Conservation (phyloP, 2,888 invertebrate genomes). For the Xanthia icteritia region DNA sequence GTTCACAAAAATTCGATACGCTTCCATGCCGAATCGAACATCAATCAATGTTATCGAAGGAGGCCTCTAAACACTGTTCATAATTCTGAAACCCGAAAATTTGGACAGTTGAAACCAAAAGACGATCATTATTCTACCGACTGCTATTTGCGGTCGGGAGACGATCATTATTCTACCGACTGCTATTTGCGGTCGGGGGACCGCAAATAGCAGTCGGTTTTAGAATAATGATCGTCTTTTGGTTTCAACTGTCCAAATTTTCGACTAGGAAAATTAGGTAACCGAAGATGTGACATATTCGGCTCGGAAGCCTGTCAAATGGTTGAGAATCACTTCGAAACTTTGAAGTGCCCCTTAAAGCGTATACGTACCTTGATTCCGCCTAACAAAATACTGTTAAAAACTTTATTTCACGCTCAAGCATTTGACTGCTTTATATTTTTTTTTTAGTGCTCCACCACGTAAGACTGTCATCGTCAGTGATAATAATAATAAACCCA, state of each 20-base stretch:
- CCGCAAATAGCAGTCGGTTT: no score
- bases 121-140: not conserved
- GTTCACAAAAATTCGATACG: not conserved
- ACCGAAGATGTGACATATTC: not conserved
- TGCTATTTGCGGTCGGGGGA: no score
- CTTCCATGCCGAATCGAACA: not conserved
- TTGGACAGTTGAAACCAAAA: not conserved
- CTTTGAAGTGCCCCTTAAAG: no score
- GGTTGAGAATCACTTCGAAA: not conserved
- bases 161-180: no score
- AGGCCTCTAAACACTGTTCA: not conserved
- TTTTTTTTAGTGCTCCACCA: slow-evolving; percentile 30
- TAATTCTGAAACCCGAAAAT: not conserved
- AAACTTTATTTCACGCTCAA: not conserved
- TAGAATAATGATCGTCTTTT: no score
- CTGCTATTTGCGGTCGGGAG: not conserved
- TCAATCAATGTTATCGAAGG: not conserved
- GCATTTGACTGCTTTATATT: not conserved
- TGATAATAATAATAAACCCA: not conserved
- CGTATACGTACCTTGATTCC: not conserved
- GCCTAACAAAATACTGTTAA: not conserved
- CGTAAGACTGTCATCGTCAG: not conserved
- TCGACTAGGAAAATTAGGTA: not conserved
- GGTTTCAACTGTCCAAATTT: no score
- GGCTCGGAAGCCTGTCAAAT: not conserved